These are phyloP conservation scores for Phocides pigmalion DNA, from an alignment of 1,140 invertebrate species.

Conservation along the genomic window DNA sequence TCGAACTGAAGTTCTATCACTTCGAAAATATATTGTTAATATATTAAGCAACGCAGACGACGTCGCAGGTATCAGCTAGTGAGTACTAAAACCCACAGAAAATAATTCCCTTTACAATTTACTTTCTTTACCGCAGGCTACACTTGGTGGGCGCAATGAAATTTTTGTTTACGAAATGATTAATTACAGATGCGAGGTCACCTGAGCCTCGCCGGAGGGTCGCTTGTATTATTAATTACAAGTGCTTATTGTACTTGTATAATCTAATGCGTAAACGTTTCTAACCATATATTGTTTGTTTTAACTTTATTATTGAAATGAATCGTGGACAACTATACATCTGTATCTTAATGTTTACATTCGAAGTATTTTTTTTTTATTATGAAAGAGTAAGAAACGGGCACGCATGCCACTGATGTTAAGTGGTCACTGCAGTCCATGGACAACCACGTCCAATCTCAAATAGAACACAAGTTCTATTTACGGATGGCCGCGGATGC, in stretches of 20 bases:
- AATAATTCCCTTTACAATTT: not conserved
- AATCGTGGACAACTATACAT: not conserved
- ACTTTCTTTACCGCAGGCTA: constrained; percentile 4
- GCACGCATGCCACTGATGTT: too few species aligned
- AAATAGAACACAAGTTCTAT: too few species aligned
- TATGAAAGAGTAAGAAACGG: too few species aligned
- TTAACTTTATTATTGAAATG: not conserved
- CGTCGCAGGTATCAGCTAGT: too few species aligned
- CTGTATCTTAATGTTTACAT: not conserved
- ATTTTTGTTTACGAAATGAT: constrained; percentile 16
- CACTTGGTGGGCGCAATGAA: constrained; percentile 3
- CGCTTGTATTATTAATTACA: constrained; percentile 11
- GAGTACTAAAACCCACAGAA: too few species aligned
- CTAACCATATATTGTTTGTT: constrained; percentile 2
- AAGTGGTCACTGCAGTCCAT: too few species aligned
- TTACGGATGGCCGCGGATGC: too few species aligned
- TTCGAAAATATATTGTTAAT: too few species aligned
- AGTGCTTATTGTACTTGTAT: constrained; percentile 13
- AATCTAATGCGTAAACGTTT: constrained; percentile 10
- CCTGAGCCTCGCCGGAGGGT: constrained; percentile 8
- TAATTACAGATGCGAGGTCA: constrained; percentile 16
- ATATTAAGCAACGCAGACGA: too few species aligned
- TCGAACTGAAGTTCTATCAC: too few species aligned
- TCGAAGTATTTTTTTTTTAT: not conserved
- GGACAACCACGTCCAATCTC: too few species aligned